Conservation (phyloP, 2,113 vertebrate genomes). For the Scophthalmus maximus region DNA sequence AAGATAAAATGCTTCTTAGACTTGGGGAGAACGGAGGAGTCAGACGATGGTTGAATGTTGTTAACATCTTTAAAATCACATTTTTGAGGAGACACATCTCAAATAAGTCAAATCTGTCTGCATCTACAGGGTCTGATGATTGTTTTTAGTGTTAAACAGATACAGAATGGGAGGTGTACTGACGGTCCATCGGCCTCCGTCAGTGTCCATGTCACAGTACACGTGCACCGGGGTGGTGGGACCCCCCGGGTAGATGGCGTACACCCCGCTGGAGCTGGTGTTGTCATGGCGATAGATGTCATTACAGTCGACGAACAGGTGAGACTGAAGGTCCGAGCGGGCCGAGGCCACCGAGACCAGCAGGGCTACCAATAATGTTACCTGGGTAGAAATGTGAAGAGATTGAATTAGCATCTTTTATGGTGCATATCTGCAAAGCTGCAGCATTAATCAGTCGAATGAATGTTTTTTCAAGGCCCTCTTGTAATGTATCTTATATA, state of each 20-base stretch:
- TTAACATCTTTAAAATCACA: too few species aligned
- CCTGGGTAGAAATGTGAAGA: not conserved
- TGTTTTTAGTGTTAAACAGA: too few species aligned
- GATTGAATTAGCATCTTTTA: too few species aligned
- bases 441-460: too few species aligned
- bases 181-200: constrained; percentile 75
- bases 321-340: constrained; percentile 7
- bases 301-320: constrained; percentile 49
- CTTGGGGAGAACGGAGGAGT: too few species aligned
- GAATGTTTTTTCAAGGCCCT: too few species aligned
- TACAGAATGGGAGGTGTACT: constrained; percentile 31
- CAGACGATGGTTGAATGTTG: too few species aligned
- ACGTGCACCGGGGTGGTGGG: constrained; percentile 79
- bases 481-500: too few species aligned
- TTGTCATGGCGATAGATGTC: constrained; percentile 56
- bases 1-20: too few species aligned
- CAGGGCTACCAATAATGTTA: constrained; percentile 7
- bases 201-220: constrained; percentile 85
- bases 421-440: too few species aligned
- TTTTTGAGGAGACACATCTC: too few species aligned
- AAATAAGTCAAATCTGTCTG: not conserved
- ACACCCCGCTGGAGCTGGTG: constrained; percentile 77
- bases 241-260: constrained; percentile 83
- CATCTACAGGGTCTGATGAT: too few species aligned
- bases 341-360: constrained; percentile 15